Evolutionary conservation across 2,113 vertebrate species (phyloP).

Genomic region (Catharus fuscescens): DNA sequence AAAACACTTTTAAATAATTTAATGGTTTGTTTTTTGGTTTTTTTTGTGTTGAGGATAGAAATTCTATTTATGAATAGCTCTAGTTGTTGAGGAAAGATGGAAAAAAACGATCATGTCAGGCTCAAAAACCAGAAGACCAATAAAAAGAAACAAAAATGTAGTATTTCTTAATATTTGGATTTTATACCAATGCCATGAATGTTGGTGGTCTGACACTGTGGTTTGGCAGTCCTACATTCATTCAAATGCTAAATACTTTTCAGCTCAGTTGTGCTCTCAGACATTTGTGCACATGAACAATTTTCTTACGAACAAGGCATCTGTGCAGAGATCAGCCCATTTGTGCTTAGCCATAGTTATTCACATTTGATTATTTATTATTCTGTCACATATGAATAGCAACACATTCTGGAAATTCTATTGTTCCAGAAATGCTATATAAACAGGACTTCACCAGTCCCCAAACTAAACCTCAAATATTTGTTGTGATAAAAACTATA

Average conservation of each 20-base stretch:
- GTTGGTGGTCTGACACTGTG: constrained; percentile 59
- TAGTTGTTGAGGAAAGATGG: constrained; percentile 23
- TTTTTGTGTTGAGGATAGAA: constrained; percentile 23
- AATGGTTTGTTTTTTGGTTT: neutral
- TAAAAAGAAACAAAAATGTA: constrained; percentile 47
- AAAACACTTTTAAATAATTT: constrained; percentile 13
- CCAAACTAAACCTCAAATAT: neutral
- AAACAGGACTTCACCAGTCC: neutral
- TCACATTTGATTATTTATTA: neutral
- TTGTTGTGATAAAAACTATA: neutral
- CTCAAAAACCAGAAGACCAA: constrained; percentile 45
- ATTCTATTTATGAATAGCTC: constrained; percentile 38
- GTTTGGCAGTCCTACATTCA: constrained; percentile 47
- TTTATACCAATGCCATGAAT: constrained; percentile 27
- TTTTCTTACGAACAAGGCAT: neutral
- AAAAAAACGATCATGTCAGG: constrained; percentile 31
- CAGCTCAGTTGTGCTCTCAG: neutral
- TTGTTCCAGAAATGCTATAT: neutral
- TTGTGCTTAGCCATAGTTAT: neutral
- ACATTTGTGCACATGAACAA: constrained; percentile 6
- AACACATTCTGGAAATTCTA: neutral
- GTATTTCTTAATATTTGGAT: constrained; percentile 52
- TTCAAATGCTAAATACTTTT: constrained; percentile 58
- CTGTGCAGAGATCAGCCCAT: neutral
- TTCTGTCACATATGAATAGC: neutral